These are phyloP conservation scores for Fundulus diaphanus DNA, from an alignment of 2,797 vertebrate genomes.

Conservation along the genomic window DNA sequence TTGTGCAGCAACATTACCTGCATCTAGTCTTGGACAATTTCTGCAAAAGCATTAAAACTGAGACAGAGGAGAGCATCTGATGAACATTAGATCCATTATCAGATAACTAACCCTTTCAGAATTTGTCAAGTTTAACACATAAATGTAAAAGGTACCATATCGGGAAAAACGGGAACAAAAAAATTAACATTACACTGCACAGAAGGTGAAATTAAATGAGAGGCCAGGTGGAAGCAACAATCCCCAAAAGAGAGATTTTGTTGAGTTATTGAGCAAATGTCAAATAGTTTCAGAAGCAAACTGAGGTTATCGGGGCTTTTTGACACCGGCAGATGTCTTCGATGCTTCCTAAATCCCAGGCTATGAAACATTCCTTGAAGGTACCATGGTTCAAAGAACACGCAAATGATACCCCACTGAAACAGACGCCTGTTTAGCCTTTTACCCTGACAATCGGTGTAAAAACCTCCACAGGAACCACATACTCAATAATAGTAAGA, in stretches of 20 bases:
- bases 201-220: not conserved
- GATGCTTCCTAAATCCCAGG: slow-evolving; percentile 14
- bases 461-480: slow-evolving; percentile 17
- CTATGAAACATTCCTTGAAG: slow-evolving; percentile 29
- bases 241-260: not conserved
- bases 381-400: slow-evolving; percentile 13
- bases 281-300: slow-evolving; percentile 29
- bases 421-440: slow-evolving; percentile 20
- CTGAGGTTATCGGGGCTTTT: slow-evolving; percentile 47
- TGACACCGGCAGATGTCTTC: slow-evolving; percentile 45
- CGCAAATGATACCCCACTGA: slow-evolving; percentile 35
- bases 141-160: not conserved
- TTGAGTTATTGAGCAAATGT: slow-evolving; percentile 18
- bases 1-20: not conserved
- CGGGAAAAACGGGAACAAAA: not conserved
- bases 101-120: not conserved
- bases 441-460: slow-evolving; percentile 15
- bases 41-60: not conserved
- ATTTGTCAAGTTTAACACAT: not conserved
- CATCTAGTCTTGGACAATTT: not conserved
- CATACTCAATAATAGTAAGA: slow-evolving; percentile 18
- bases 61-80: not conserved
- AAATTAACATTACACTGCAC: not conserved
- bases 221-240: not conserved
- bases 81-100: not conserved